Conservation (phyloP, 2,888 invertebrate genomes). For the Drosophila pseudotakahashii region DNA sequence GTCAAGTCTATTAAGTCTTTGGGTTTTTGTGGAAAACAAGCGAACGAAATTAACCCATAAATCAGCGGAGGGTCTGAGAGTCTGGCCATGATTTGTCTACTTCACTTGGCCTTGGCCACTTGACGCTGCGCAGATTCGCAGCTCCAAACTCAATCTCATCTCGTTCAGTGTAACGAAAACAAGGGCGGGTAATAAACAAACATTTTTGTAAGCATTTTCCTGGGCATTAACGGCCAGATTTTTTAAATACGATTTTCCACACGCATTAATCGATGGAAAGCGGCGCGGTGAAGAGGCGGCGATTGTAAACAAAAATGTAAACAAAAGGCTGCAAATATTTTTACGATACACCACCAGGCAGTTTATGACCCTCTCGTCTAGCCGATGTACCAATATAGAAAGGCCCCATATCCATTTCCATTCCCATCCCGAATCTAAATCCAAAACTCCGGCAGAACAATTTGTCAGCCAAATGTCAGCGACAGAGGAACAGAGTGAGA, state of each 20-base stretch:
- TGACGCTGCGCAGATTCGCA: slow-evolving; percentile 25
- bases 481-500: slow-evolving; percentile 31
- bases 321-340: slow-evolving; percentile 64
- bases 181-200: slow-evolving; percentile 46
- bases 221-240: slow-evolving; percentile 44
- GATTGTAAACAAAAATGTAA: slow-evolving; percentile 75
- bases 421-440: neutral
- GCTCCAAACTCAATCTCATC: slow-evolving; percentile 22
- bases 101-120: slow-evolving; percentile 26
- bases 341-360: slow-evolving; percentile 55
- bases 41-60: slow-evolving; percentile 22
- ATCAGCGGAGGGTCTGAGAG: slow-evolving; percentile 8
- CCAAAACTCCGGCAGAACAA: slow-evolving; percentile 29
- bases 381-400: slow-evolving; percentile 6
- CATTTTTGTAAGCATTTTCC: slow-evolving; percentile 53
- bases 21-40: slow-evolving; percentile 7
- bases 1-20: slow-evolving; percentile 37
- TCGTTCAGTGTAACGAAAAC: slow-evolving; percentile 27
- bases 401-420: neutral
- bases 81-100: slow-evolving; percentile 29
- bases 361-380: slow-evolving; percentile 56
- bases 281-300: slow-evolving; percentile 3
- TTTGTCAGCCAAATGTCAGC: slow-evolving; percentile 42
- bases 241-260: slow-evolving; percentile 63
- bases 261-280: slow-evolving; percentile 14